Base-by-base conservation (phyloP, 2,797 vertebrate species). In the Microchirus variegatus region DNA sequence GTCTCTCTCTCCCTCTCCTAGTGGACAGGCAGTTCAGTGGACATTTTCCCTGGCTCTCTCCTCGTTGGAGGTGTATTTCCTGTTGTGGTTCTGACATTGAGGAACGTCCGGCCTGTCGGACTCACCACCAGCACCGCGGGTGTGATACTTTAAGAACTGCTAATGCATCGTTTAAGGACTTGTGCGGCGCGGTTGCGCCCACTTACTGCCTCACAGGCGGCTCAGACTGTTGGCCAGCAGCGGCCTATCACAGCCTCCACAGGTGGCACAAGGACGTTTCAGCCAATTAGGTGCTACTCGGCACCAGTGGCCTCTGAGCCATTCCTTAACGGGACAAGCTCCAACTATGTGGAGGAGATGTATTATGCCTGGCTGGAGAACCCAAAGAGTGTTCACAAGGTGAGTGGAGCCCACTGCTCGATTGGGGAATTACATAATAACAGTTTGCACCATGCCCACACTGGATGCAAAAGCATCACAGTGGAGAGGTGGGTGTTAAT, bases 101-200 rank as follows among this genome's bases (percentile, higher is more conserved):
- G 75, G 78, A 49, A 79, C 67, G 2, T 63, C 65, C 31, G 52
- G 54, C 63, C 43, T n/a, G 4, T 60, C 12, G 75, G 77, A 53
- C 81, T 19, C 53, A 79, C 54, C 74, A 31, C 46, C 70, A n/a
- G 69, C 64, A 2, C 43, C 1, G 36, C 5, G 82, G 71, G 88
- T 53, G 81, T 31, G 83, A 80, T 37, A 61, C 63, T 53, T 65
- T 69, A 80, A 85, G 77, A 83, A 92, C 87, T 87, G 67, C 75
- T 68, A 7, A 99, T 99, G 97, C 95, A 98, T 92, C 94, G 96
- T 77, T 95, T 99, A 96, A 96, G 97, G 97, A 99, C 97, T 98
- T 99, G 97, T 94, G 96, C 92, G 38, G 90, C 93, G 87, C 96
- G 95, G 53, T 91, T 99, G 90, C 95, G 97, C 89, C 96, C 96